These are phyloP conservation scores for Drosophila virilis DNA, from an alignment of 1,140 invertebrate genomes.

Conservation along the genomic window DNA sequence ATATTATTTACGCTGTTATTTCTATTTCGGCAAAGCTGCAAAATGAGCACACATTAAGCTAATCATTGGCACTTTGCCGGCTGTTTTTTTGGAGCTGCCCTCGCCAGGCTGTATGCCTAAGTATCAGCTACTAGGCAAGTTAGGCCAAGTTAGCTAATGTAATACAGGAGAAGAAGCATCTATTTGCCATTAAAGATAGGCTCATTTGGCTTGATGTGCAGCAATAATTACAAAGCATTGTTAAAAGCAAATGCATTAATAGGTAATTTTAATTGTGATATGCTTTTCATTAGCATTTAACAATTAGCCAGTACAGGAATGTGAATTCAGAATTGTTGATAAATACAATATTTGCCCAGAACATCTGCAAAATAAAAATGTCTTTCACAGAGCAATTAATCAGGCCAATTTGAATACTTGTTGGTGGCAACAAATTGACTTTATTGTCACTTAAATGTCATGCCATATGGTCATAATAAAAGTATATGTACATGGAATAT, in stretches of 20 bases:
- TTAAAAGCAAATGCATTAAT: neutral
- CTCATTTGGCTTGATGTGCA: no score
- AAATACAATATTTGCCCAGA: neutral
- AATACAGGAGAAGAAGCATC: neutral
- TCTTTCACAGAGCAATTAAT: neutral
- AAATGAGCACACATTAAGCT: slow-evolving; percentile 33
- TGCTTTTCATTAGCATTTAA: no score
- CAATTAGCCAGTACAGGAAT: no score
- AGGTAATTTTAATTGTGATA: no score
- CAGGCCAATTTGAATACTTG: slow-evolving; percentile 26
- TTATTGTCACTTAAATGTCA: slow-evolving; percentile 36
- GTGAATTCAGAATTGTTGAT: neutral
- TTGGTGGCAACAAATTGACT: slow-evolving; percentile 31
- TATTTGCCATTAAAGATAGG: neutral
- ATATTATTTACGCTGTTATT: slow-evolving; percentile 41
- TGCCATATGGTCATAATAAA: slow-evolving; percentile 4
- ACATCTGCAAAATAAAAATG: neutral
- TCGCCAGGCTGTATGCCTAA: no score
- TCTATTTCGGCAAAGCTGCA: slow-evolving; percentile 10
- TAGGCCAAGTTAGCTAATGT: neutral
- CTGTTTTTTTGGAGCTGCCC: no score
- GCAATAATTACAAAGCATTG: no score
- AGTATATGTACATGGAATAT: neutral
- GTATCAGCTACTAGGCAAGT: no score
- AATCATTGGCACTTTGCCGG: slow-evolving; percentile 20